These are phyloP conservation scores for Charina bottae DNA, from an alignment of 2,113 vertebrate genomes.

Conservation along the genomic window DNA sequence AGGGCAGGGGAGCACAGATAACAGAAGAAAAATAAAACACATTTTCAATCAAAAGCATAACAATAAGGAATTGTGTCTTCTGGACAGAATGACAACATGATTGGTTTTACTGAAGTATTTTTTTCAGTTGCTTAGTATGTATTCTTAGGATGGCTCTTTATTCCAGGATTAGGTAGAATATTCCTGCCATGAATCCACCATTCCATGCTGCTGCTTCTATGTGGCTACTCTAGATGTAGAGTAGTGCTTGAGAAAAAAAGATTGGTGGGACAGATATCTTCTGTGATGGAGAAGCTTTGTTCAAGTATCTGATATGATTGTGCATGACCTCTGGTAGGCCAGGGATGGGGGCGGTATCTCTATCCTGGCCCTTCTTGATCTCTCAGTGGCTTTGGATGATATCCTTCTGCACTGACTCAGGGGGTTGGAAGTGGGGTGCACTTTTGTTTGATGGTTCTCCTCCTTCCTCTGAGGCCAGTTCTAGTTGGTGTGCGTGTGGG, in stretches of 20 bases:
- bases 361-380: not conserved
- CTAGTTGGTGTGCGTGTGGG: not conserved
- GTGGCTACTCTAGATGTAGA: not conserved
- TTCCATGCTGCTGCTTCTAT: not conserved
- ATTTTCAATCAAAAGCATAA: conserved; percentile 12
- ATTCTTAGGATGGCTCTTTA: not conserved
- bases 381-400: not conserved
- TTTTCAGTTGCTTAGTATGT: not conserved
- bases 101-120: not conserved
- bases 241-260: not conserved
- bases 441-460: not conserved
- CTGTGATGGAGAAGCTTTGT: not conserved
- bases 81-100: rapidly evolving
- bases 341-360: not conserved
- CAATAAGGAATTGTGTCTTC: not conserved
- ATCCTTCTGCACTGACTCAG: not conserved
- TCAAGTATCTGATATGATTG: not conserved
- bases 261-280: not conserved
- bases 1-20: conserved; percentile 32
- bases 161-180: not conserved
- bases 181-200: not conserved
- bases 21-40: not conserved
- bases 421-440: not conserved
- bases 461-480: not conserved
- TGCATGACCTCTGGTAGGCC: not conserved